phyloP scores from a whole-genome alignment of 2,888 invertebrate genomes.

The Thecocarcelia acutangulata region DNA sequence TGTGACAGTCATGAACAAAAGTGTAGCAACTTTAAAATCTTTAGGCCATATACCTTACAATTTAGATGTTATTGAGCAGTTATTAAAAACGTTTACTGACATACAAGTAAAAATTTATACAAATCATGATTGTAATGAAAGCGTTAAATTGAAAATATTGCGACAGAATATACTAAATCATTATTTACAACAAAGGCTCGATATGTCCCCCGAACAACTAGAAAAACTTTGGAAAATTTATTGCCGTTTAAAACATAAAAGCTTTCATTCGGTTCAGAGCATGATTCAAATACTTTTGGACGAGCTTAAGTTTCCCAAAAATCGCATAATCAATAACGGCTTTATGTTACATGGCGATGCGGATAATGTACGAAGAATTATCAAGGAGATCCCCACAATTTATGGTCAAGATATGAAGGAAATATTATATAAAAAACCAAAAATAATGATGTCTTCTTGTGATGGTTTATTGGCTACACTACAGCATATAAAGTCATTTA shows the following conservation, averaged over 20 bases:
- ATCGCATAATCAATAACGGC: slow-evolving; percentile 83
- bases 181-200: slow-evolving; percentile 81
- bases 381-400: slow-evolving; percentile 83
- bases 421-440: slow-evolving; percentile 84
- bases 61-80: slow-evolving; percentile 79
- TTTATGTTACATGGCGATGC: slow-evolving; percentile 85
- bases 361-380: slow-evolving; percentile 83
- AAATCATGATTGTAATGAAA: slow-evolving; percentile 71
- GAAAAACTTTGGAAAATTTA: slow-evolving; percentile 79
- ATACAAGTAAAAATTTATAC: slow-evolving; percentile 68
- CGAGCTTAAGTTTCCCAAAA: slow-evolving; percentile 83
- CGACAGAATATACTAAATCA: slow-evolving; percentile 76
- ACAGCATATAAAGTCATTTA: slow-evolving; percentile 83
- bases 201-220: slow-evolving; percentile 78
- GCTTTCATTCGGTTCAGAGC: slow-evolving; percentile 82
- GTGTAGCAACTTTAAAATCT: slow-evolving; percentile 80
- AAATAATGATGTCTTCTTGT: slow-evolving; percentile 84
- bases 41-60: slow-evolving; percentile 78
- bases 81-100: slow-evolving; percentile 75
- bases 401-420: slow-evolving; percentile 83
- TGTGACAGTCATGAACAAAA: slow-evolving; percentile 76
- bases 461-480: slow-evolving; percentile 83
- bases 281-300: slow-evolving; percentile 83
- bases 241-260: slow-evolving; percentile 80
- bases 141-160: slow-evolving; percentile 75